A percentile compares a stretch with the other conserved stretches of the same genome.
Evolutionary conservation across 1,140 invertebrate species (phyloP).

Genomic region (Rhagoletis zephyria): DNA sequence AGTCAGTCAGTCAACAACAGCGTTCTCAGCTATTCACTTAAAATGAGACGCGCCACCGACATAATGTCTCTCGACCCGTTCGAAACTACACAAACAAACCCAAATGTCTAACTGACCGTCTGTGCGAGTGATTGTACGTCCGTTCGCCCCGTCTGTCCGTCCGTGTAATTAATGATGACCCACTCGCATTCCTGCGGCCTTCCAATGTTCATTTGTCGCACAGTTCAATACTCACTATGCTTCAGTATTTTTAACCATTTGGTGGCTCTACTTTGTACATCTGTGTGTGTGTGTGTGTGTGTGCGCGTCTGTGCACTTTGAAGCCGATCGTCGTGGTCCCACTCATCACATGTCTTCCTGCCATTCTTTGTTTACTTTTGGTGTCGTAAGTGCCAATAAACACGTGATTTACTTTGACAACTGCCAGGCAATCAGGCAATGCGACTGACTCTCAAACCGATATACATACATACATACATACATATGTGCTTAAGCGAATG

Average conservation of each 20-base stretch:
- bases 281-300: neutral
- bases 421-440: slow-evolving; percentile 37
- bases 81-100: neutral
- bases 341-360: slow-evolving; percentile 64
- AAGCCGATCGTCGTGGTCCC: slow-evolving; percentile 32
- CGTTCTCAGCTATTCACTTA: neutral
- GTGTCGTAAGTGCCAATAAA: slow-evolving; percentile 57
- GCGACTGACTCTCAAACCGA: neutral
- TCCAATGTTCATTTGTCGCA: slow-evolving; percentile 43
- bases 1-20: neutral
- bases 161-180: slow-evolving; percentile 52
- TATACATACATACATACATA: neutral
- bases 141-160: neutral
- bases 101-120: slow-evolving; percentile 34
- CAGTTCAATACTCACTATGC: slow-evolving; percentile 40
- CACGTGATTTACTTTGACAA: slow-evolving; percentile 64
- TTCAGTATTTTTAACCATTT: slow-evolving; percentile 3
- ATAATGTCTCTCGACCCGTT: neutral
- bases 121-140: neutral
- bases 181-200: slow-evolving; percentile 44
- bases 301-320: neutral
- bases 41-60: neutral
- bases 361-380: slow-evolving; percentile 52
- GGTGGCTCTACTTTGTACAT: neutral
- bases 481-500: neutral